Evolutionary conservation across 2,888 invertebrate species (phyloP), one percentile per base, ranked within the genome.

Genomic region (Drosophila parthenogenetica): DNA sequence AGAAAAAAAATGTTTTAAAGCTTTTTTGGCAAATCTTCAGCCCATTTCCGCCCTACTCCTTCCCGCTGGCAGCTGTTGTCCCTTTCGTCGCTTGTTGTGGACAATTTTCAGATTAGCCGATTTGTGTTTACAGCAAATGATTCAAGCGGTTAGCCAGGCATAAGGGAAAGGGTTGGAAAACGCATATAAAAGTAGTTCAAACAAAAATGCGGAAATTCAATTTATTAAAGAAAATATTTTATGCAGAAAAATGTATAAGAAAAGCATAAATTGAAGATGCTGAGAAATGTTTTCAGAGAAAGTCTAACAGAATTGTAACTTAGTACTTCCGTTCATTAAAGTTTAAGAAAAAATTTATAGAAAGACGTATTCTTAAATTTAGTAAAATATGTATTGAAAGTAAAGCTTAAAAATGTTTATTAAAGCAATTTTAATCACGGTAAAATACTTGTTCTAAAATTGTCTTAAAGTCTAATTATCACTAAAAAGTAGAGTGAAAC

Each of bases 71-170:
- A 40, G 40, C 14, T 40, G 40, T 16, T 16, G n/a, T 42, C 42
- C 17, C 42, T 42, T 17, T 42, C 71, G 65, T 65, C 66, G 59
- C 46, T 40, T 77, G 73, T 85, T 85, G 69, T 71, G 80, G 72
- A 55, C 64, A 86, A 89, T 86, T 86, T 89, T 71, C 69, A 73
- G 86, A 80, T 86, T 86, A 86, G 55, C 80, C 69, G 88, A 89
- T 89, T 88, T 85, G 46, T 68, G 54, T 86, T 76, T 68, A 48
- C 58, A 13, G 25, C 22, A 25, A 48, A 58, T 17, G 46, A n/a
- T 48, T 58, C 13, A 48, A 19, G 39, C 16, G 57, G 17, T 45
- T 54, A 17, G 7, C 16, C 22, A 35, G 17, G n/a, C n/a, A n/a
- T n/a, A n/a, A 35, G 16, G 22, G 10, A 32, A 37, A 50, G 51